phyloP scores from a whole-genome alignment of 2,888 invertebrate species.

The Merodon equestris region DNA sequence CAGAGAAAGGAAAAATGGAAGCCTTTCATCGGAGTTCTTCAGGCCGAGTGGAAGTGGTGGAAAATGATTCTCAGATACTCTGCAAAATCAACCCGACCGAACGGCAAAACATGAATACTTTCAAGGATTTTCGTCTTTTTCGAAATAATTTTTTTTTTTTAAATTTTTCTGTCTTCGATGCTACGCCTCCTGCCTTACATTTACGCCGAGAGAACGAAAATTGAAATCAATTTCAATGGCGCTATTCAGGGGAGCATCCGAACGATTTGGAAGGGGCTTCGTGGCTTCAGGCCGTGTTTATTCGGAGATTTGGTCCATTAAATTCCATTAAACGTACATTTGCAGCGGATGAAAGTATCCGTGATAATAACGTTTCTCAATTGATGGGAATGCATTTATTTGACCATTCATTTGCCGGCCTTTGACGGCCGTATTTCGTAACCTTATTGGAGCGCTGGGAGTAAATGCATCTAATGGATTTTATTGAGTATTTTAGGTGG shows the following conservation, averaged over 20 bases:
- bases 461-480: no score
- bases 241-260: no score
- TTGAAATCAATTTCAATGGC: slow-evolving; percentile 52
- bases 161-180: background rate
- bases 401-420: no score
- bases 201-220: slow-evolving; percentile 20
- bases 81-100: background rate
- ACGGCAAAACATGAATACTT: slow-evolving; percentile 22
- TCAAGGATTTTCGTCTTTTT: slow-evolving; percentile 48
- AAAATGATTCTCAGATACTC: no score
- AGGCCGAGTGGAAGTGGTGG: slow-evolving; percentile 2
- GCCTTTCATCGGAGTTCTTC: slow-evolving; percentile 9
- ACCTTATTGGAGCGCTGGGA: background rate
- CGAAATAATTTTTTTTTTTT: background rate
- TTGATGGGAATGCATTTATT: slow-evolving; percentile 19
- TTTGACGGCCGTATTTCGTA: no score
- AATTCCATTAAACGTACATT: slow-evolving; percentile 54
- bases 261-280: no score
- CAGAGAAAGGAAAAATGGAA: slow-evolving; percentile 8
- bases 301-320: slow-evolving; percentile 58
- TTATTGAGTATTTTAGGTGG: no score
- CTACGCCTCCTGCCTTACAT: slow-evolving; percentile 1
- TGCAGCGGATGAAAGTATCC: slow-evolving; percentile 17
- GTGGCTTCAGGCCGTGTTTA: slow-evolving; percentile 26
- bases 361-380: slow-evolving; percentile 27